Evolutionary conservation across 2,888 invertebrate genomes (phyloP).

Genomic region (Psylliodes chrysocephalus): DNA sequence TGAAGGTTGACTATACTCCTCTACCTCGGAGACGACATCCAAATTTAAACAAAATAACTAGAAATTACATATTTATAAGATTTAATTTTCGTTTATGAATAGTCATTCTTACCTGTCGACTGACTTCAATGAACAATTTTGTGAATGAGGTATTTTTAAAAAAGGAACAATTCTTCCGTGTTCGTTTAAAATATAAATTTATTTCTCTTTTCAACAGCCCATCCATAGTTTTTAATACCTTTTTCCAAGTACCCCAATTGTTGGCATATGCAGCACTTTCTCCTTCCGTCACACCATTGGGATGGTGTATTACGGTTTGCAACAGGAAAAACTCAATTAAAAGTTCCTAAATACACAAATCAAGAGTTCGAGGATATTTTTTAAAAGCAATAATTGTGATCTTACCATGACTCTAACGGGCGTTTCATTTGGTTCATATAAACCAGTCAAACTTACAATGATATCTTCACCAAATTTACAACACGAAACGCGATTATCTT

Average conservation of each 20-base stretch:
- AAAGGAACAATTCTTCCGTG: conserved; percentile 47
- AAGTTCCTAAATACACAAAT: conserved; percentile 58
- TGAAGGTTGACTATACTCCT: too few relatives aligned
- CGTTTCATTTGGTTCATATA: conserved; percentile 52
- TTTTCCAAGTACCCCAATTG: conserved; percentile 64
- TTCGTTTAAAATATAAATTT: conserved; percentile 40
- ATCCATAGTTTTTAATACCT: conserved; percentile 61
- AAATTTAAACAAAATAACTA: conserved; percentile 36
- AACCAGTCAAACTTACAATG: conserved; percentile 47
- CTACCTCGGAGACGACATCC: conserved; percentile 34
- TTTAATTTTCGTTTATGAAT: too few relatives aligned
- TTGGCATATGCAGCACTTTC: conserved; percentile 60
- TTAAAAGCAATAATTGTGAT: background rate
- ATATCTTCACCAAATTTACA: conserved; percentile 61
- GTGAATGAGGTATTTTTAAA: conserved; percentile 51
- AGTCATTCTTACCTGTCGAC: conserved; percentile 56
- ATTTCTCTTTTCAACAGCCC: conserved; percentile 55
- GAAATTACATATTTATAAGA: conserved; percentile 6
- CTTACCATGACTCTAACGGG: conserved; percentile 52
- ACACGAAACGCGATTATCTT: conserved; percentile 58
- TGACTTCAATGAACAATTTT: conserved; percentile 59
- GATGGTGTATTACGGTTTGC: conserved; percentile 68
- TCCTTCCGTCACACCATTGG: conserved; percentile 60
- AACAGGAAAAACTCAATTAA: conserved; percentile 66
- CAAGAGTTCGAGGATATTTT: too few relatives aligned